These are phyloP conservation scores for Sturmia bella DNA, from an alignment of 2,888 invertebrate genomes.

Conservation along the genomic window DNA sequence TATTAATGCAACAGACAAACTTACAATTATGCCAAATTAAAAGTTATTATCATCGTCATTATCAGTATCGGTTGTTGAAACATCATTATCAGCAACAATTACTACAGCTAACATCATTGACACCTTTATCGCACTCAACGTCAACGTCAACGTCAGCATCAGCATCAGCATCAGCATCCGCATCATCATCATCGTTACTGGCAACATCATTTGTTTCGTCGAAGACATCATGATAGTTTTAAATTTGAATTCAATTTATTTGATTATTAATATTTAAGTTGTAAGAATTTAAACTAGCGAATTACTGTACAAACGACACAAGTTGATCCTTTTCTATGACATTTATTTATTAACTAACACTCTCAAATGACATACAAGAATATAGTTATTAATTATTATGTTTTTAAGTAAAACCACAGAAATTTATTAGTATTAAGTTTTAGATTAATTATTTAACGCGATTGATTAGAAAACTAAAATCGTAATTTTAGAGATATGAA, in stretches of 20 bases:
- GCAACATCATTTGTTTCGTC: background rate
- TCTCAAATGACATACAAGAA: constrained; percentile 19
- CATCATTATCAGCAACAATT: constrained; percentile 6
- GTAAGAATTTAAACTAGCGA: constrained; percentile 48
- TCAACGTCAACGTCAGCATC: background rate
- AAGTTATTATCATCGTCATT: constrained; percentile 39
- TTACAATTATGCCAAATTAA: constrained; percentile 57
- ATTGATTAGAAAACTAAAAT: background rate
- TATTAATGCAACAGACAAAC: constrained; percentile 40
- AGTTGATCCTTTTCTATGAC: constrained; percentile 57
- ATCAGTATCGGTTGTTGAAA: background rate
- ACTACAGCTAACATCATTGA: background rate
- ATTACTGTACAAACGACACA: constrained; percentile 58
- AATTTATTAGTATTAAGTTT: constrained; percentile 37
- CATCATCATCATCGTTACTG: background rate
- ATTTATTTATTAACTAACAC: constrained; percentile 48
- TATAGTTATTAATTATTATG: constrained; percentile 12
- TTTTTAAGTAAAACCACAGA: constrained; percentile 24
- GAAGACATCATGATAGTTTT: constrained; percentile 42
- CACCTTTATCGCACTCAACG: background rate
- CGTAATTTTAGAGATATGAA: background rate
- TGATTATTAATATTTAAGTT: constrained; percentile 36
- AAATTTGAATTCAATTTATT: constrained; percentile 10
- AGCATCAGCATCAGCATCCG: background rate
- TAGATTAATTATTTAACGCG: constrained; percentile 28